Base-by-base conservation (phyloP, 1,140 invertebrate species). In the Temnothorax longispinosus region DNA sequence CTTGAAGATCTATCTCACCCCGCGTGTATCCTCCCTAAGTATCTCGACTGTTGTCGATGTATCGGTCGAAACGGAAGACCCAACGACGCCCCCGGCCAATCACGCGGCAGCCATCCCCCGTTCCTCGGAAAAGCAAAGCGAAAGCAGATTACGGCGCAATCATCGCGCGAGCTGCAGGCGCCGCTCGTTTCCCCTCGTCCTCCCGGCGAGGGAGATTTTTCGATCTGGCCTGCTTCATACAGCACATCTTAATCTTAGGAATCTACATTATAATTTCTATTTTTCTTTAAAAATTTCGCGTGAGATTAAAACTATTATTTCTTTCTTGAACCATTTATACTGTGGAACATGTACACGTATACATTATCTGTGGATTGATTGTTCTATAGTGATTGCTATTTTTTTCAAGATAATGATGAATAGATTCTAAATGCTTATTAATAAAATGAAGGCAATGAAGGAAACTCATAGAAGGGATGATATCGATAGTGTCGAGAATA, bases 141-240 rank as follows among this genome's bases (percentile, higher is more conserved):
- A 94, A 95, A 94, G 92, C 92, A 95, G 94, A 95, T 95, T 95
- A 95, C 88, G 88, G 88, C 90, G 93, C 95, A 95, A 95, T 95
- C 94, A 95, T 95, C 92, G 90, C 93, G 85, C 92, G 80, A 82
- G 71, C 75, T 87, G 89, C 80, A 69, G 80, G 84, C 58, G 32
- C 27, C 32, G 60, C 41, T 65, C 56, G 60, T 50, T 80, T 11
- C n/a, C 58, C 13, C 52, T 18, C 47, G 62, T 35, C 15, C 10
- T 35, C n/a, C 6, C 50, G 13, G 35, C 15, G 18, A 75, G 38
- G 38, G 38, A 41, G n/a, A 84, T 84, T 60, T 82, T 62, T 84
- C 54, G 41, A 81, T 81, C 38, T 56, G 50, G 76, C 32, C 18
- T 64, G 58, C 8, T 64, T 35, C 27, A 11, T 65, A 80, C 35